Conservation (phyloP, 1,140 invertebrate genomes). For the Grapholita molesta region DNA sequence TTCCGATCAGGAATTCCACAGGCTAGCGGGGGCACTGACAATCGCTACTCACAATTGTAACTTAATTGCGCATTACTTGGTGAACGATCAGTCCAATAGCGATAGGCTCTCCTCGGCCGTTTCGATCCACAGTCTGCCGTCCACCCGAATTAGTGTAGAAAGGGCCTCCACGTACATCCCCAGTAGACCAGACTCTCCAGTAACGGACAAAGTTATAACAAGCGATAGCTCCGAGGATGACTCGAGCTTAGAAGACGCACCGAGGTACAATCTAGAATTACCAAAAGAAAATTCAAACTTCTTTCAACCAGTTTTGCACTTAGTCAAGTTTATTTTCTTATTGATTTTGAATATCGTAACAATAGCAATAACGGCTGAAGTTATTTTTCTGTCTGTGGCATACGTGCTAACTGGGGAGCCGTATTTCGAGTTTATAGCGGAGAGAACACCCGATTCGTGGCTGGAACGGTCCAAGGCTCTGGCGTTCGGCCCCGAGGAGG, state of each 20-base stretch:
- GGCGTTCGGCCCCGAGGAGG: slow-evolving; percentile 44
- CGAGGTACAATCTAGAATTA: slow-evolving; percentile 13
- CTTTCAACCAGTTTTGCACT: slow-evolving; percentile 29
- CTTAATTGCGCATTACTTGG: slow-evolving; percentile 42
- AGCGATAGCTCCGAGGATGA: slow-evolving; percentile 24
- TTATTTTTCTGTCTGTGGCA: slow-evolving; percentile 40
- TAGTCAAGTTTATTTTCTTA: slow-evolving; percentile 41
- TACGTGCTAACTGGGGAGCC: slow-evolving; percentile 47
- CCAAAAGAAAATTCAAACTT: slow-evolving; percentile 5
- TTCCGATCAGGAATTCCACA: slow-evolving; percentile 34
- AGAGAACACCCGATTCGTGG: slow-evolving; percentile 37
- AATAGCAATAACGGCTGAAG: slow-evolving; percentile 36
- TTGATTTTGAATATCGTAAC: slow-evolving; percentile 44
- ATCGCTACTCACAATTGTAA: slow-evolving; percentile 45
- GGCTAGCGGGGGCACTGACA: slow-evolving; percentile 40
- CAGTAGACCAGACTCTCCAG: slow-evolving; percentile 9
- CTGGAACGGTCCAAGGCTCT: slow-evolving; percentile 39
- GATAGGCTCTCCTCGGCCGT: slow-evolving; percentile 36
- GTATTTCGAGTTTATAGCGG: slow-evolving; percentile 47
- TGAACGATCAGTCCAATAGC: slow-evolving; percentile 24
- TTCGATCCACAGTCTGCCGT: slow-evolving; percentile 50
- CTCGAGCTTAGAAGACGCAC: not conserved
- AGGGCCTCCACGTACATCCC: not conserved
- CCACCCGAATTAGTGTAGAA: slow-evolving; percentile 21
- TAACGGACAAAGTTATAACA: not conserved